Percentiles rank a stretch among this genome's conserved stretches.
Conservation (phyloP, 2,113 vertebrate species). For the Ceyx cyanopectus region DNA sequence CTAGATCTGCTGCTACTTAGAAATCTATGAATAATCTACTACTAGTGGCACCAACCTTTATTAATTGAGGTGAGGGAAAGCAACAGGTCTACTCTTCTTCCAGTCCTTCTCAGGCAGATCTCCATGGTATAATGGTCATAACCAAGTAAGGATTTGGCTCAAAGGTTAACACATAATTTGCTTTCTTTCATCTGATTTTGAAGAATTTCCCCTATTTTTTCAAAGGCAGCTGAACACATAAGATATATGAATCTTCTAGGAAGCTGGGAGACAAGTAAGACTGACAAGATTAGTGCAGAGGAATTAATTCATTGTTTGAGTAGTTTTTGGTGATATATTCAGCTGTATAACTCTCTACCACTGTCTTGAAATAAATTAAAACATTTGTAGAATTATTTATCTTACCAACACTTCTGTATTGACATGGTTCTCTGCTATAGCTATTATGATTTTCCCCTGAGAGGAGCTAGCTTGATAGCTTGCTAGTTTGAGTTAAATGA, state of each 20-base stretch:
- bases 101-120: neutral
- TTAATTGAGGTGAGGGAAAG: neutral
- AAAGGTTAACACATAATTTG: neutral
- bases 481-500: constrained; percentile 61
- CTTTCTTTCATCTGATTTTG: neutral
- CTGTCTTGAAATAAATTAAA: constrained; percentile 47
- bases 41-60: neutral
- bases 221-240: neutral
- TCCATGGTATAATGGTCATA: neutral
- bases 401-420: constrained; percentile 4
- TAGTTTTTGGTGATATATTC: neutral
- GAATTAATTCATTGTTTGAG: neutral
- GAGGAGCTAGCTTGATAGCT: constrained; percentile 39
- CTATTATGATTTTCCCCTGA: neutral
- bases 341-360: neutral
- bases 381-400: neutral
- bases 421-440: neutral
- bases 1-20: neutral
- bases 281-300: neutral
- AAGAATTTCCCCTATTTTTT: neutral
- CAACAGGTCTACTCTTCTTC: neutral
- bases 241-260: neutral
- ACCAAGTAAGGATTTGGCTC: neutral
- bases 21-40: neutral
- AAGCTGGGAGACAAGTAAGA: neutral